A percentile compares a stretch with the other conserved stretches of the same genome.
Conservation (phyloP, 2,888 invertebrate species). For the Synergus gifuensis region DNA sequence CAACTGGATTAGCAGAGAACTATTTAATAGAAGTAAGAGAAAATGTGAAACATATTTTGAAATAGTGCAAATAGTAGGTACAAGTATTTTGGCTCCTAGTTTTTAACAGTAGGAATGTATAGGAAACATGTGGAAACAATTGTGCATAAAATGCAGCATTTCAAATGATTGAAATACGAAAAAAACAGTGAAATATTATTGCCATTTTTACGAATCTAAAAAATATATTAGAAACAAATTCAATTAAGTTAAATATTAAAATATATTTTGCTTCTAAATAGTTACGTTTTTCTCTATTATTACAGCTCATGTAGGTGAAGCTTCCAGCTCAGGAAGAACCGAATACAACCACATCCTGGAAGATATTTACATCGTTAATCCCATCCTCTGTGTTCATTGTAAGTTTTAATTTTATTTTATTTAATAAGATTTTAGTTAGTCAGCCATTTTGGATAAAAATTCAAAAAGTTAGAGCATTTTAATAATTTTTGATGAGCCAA, state of each 20-base stretch:
- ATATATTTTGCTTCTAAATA: conserved; percentile 37
- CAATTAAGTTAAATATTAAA: neutral
- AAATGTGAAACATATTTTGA: neutral
- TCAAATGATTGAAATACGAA: no score
- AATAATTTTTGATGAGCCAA: no score
- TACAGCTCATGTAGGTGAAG: conserved; percentile 71
- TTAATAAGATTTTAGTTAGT: neutral
- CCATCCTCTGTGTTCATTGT: conserved; percentile 80
- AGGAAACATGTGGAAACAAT: neutral
- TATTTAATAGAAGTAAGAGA: no score
- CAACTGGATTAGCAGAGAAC: no score
- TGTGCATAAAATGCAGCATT: neutral
- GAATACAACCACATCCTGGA: conserved; percentile 76
- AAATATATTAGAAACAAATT: neutral
- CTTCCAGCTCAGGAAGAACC: conserved; percentile 62
- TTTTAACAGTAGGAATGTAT: no score
- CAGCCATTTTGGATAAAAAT: no score
- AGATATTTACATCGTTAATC: conserved; percentile 79
- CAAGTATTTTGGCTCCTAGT: no score
- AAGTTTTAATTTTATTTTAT: conserved; percentile 71
- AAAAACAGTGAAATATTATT: no score
- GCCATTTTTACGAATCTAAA: no score
- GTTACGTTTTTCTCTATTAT: conserved; percentile 46
- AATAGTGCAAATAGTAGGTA: neutral
- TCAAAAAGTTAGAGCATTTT: no score